A percentile compares a stretch with the other conserved stretches of the same genome.
Evolutionary conservation across 1,140 invertebrate species (phyloP).

Genomic region (Gryllus bimaculatus): DNA sequence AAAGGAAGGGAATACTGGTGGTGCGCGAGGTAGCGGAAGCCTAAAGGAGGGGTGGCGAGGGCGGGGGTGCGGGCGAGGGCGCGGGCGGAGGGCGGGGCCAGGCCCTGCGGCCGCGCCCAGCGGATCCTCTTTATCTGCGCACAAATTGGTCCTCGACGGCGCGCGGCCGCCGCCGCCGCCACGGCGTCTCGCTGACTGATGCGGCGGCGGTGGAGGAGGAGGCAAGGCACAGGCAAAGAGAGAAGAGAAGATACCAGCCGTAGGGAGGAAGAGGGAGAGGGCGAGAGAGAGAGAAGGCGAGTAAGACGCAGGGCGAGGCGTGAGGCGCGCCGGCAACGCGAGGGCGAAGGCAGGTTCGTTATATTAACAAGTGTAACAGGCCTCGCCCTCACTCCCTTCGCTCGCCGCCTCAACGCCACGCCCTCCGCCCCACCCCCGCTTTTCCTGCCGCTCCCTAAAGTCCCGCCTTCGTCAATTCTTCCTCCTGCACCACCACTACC

Average conservation of each 20-base stretch:
- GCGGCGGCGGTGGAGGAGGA: too few species aligned
- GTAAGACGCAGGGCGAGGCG: not conserved
- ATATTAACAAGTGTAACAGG: slow-evolving; percentile 15
- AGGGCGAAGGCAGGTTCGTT: slow-evolving; percentile 1
- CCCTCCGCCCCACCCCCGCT: not conserved
- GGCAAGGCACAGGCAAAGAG: not conserved
- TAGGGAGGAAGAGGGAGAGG: not conserved
- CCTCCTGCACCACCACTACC: too few species aligned
- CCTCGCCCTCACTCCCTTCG: not conserved
- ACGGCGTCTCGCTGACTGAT: not conserved
- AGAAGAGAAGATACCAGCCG: not conserved
- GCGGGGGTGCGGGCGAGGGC: too few species aligned
- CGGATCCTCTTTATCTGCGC: slow-evolving; percentile 2
- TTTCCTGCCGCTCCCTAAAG: not conserved
- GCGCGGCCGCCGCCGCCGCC: too few species aligned
- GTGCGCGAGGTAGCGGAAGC: not conserved
- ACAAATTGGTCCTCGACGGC: not conserved
- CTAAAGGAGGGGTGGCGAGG: not conserved
- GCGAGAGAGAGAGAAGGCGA: not conserved
- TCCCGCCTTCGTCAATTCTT: too few species aligned
- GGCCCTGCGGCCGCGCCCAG: not conserved
- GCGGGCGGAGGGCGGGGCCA: not conserved
- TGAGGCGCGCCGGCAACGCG: not conserved
- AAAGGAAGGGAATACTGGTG: too few species aligned
- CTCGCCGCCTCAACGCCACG: not conserved